A percentile compares a stretch with the other conserved stretches of the same genome.
These are phyloP conservation scores for Tethea ocularis DNA, from an alignment of 2,888 invertebrate species.

Conservation along the genomic window DNA sequence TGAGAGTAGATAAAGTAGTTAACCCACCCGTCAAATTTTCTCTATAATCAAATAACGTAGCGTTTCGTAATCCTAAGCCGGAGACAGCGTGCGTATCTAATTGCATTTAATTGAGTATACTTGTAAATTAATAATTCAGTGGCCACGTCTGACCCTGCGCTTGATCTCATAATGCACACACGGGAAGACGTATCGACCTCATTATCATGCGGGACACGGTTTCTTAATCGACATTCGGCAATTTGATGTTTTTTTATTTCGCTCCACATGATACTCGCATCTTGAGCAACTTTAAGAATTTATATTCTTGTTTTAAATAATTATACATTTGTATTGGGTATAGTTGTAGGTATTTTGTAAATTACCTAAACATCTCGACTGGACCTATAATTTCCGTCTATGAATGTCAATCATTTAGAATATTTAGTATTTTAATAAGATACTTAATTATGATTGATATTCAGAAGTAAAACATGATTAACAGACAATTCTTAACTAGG, in stretches of 20 bases:
- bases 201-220: constrained; percentile 67
- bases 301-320: constrained; percentile 1
- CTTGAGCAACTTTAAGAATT: constrained; percentile 8
- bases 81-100: constrained; percentile 48
- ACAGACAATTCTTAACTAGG: no score
- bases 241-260: constrained; percentile 59
- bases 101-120: constrained; percentile 75
- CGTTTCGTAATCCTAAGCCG: constrained; percentile 34
- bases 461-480: no score
- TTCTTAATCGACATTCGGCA: constrained; percentile 70
- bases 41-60: constrained; percentile 20
- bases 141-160: constrained; percentile 64
- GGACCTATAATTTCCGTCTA: no score
- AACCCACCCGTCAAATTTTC: background rate
- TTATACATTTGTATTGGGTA: background rate
- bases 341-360: background rate
- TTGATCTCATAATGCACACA: constrained; percentile 72
- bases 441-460: no score
- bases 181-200: constrained; percentile 71
- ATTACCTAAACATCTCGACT: no score
- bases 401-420: no score
- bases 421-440: no score
- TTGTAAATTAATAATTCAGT: constrained; percentile 77
- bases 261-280: constrained; percentile 27
- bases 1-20: background rate